Evolutionary conservation across 1,140 invertebrate genomes (phyloP), one percentile per base, ranked within the genome.

Genomic region (Dendroctonus valens): DNA sequence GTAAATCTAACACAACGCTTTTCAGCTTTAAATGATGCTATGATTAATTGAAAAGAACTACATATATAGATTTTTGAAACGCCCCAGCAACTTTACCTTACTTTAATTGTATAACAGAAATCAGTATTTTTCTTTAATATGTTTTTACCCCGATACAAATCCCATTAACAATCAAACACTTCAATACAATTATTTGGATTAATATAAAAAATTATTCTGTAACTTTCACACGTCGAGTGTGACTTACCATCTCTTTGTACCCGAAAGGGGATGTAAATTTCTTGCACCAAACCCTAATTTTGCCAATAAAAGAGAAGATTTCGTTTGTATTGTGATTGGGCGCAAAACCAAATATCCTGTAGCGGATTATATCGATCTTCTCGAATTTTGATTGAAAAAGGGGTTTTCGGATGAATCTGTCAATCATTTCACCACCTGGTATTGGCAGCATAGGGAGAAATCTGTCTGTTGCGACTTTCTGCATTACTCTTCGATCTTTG

Each of bases 261-360:
- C 59, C 46, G 60, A 48, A 67, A 50, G 44, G 57, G 57, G 39
- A 67, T 67, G 65, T 67, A 67, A 67, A 67, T 67, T 67, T 67
- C 57, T 67, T 67, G 65, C 65, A 67, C 52, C 59, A 67, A 67
- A 60, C 65, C 65, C 65, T 67, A 67, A 67, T 67, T 67, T 67
- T 55, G 58, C 49, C 58, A 46, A 60, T 67, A 67, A 67, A 60
- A 67, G 65, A 41, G 65, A 60, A 67, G 48, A 67, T 67, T 67
- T 54, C 37, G 42, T 12, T 41, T 7, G 14, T 38, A 67, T 67
- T 67, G 65, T 67, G 57, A 67, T 53, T 54, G 58, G 42, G 65
- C 38, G 65, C 65, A 60, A 67, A 59, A 67, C 65, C 65, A 39
- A 67, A 67, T 65, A 65, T 65, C 64, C 64, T 65, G 54, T 53